These are phyloP conservation scores for Atta colombica DNA, from an alignment of 1,140 invertebrate species.

Conservation along the genomic window DNA sequence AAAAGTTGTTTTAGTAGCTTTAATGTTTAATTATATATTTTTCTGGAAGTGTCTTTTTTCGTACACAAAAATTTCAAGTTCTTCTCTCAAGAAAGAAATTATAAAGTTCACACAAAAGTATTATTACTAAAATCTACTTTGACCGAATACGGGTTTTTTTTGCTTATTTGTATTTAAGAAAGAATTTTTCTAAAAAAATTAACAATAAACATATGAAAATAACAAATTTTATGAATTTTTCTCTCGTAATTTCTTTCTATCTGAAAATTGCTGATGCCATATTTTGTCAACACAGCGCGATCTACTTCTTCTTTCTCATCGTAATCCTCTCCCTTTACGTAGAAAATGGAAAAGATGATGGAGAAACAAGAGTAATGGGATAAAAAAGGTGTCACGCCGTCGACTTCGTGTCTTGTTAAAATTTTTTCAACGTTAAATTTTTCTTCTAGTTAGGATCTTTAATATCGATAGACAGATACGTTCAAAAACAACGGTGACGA, in stretches of 20 bases:
- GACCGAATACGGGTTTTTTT: no score
- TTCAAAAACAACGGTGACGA: not conserved
- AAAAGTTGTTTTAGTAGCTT: no score
- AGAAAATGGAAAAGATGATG: not conserved
- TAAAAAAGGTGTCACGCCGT: conserved; percentile 59
- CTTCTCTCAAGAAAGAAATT: no score
- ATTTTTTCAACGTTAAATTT: conserved; percentile 67
- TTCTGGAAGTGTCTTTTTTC: no score
- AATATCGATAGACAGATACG: not conserved
- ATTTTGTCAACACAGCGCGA: conserved; percentile 65
- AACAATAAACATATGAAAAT: not conserved
- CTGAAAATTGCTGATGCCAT: conserved; percentile 43
- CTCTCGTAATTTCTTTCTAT: not conserved
- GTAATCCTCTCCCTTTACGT: not conserved
- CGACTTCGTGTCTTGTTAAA: conserved; percentile 63
- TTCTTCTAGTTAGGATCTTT: not conserved
- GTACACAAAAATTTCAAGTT: no score
- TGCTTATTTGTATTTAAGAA: no score
- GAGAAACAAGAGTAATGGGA: conserved; percentile 49
- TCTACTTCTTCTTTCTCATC: conserved; percentile 8
- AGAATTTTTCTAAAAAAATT: not conserved
- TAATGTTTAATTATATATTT: no score
- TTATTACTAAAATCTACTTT: no score
- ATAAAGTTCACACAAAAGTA: no score
- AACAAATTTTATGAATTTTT: conserved; percentile 1